A percentile compares a stretch with the other conserved stretches of the same genome.
phyloP scores from a whole-genome alignment of 2,888 invertebrate genomes.

The Thera obeliscata region DNA sequence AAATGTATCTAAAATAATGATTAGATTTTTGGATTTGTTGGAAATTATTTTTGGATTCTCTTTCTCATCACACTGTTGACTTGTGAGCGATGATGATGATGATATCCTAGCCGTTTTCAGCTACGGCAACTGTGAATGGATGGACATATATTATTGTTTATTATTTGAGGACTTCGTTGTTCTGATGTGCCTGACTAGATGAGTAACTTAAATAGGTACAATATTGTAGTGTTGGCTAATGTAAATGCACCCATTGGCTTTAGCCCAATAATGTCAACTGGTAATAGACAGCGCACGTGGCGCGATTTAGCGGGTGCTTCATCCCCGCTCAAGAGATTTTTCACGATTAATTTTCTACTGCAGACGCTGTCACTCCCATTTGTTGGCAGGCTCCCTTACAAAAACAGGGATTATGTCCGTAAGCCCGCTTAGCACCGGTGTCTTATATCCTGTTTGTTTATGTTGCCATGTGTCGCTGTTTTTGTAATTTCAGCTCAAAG shows the following conservation, averaged over 20 bases:
- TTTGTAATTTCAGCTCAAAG: constrained; percentile 49
- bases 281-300: constrained; percentile 80
- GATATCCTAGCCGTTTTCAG: too few relatives aligned
- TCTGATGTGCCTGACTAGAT: too few relatives aligned
- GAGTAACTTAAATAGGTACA: not conserved
- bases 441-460: constrained; percentile 75
- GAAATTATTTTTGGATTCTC: too few relatives aligned
- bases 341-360: constrained; percentile 80
- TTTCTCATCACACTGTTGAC: too few relatives aligned
- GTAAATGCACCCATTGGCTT: constrained; percentile 58
- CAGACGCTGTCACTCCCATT: constrained; percentile 79
- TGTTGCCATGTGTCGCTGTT: constrained; percentile 58
- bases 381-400: constrained; percentile 78
- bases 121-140: too few relatives aligned
- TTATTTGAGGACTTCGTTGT: too few relatives aligned
- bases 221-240: constrained; percentile 1
- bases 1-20: too few relatives aligned
- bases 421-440: constrained; percentile 68
- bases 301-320: constrained; percentile 70
- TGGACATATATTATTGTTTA: too few relatives aligned
- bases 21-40: too few relatives aligned
- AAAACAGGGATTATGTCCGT: constrained; percentile 78
- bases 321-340: constrained; percentile 73
- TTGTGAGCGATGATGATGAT: too few relatives aligned
- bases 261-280: constrained; percentile 76